Conservation (phyloP, 2,888 invertebrate genomes). For the Ormia ochracea region DNA sequence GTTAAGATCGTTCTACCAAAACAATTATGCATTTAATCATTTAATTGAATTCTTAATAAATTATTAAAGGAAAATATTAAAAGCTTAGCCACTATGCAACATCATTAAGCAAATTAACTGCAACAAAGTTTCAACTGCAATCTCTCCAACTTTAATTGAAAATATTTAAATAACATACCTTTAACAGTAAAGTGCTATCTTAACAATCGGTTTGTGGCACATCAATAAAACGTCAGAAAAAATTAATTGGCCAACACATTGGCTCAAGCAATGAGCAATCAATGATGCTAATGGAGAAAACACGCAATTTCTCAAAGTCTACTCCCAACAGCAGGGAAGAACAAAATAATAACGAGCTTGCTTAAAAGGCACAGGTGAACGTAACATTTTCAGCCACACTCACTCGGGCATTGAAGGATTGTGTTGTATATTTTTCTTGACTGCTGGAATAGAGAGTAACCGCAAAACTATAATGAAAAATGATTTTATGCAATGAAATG, state of each 20-base stretch:
- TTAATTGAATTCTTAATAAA: background rate
- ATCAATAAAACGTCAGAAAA: constrained; percentile 30
- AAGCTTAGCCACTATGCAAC: background rate
- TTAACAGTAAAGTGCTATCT: constrained; percentile 52
- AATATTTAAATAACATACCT: constrained; percentile 58
- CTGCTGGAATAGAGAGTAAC: background rate
- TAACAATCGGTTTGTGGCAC: constrained; percentile 55
- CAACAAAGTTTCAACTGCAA: constrained; percentile 44
- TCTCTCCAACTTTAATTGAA: constrained; percentile 26
- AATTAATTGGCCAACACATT: constrained; percentile 50
- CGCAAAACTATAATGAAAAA: constrained; percentile 37
- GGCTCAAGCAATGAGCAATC: constrained; percentile 51
- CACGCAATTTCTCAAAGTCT: constrained; percentile 57
- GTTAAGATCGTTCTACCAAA: too few species aligned
- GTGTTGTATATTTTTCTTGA: background rate
- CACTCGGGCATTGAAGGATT: background rate
- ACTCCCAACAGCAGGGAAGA: constrained; percentile 7
- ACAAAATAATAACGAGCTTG: background rate
- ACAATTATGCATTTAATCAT: background rate
- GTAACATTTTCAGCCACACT: background rate
- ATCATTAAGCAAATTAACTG: constrained; percentile 21
- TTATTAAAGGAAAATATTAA: background rate
- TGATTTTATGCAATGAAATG: constrained; percentile 30
- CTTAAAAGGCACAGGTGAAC: background rate
- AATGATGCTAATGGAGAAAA: constrained; percentile 52